Evolutionary conservation across 2,113 vertebrate genomes (phyloP), one percentile per base, ranked within the genome.

Genomic region (Melanerpes aurifrons): DNA sequence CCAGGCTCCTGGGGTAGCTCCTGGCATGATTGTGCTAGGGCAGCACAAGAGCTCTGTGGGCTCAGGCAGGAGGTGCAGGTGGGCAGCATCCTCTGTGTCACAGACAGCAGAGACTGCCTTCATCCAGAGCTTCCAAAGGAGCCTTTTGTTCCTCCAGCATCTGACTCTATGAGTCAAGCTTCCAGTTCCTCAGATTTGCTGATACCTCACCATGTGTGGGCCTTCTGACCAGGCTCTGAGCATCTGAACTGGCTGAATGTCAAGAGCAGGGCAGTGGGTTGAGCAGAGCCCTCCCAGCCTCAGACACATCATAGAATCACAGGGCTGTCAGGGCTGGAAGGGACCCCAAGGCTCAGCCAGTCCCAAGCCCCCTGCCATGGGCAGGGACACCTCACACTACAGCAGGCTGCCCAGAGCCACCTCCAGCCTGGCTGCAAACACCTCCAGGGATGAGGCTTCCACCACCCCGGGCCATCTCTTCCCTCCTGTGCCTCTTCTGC

Each of bases 211-310:
- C 35, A 5, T 3, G 7, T 15, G 37, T 43, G 76, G 13, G 40
- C 28, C n/a, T 84, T 69, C 61, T 80, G 50, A 74, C 29, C 40
- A 90, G n/a, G 35, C 6, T 75, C 54, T 17, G 53, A 90, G 61
- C 62, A 87, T 76, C 59, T 95, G 54, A 91, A 90, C 75, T 82
- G 31, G 57, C n/a, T 87, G 78, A 94, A 82, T 63, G 89, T 74
- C 66, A 56, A 89, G 71, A 90, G 37, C 69, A 57, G 92, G 48
- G 86, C 91, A 81, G 31, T 61, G 66, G 43, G 17, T 54, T 87
- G 66, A 91, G 73, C 18, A 82, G 76, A 85, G 26, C 59, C 32
- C 67, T 73, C 73, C 40, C 31, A 47, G 29, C 7, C 54, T 88
- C 77, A 50, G 48, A 68, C 86, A 82, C 87, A 91, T 72, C 40